Evolutionary conservation across 2,888 invertebrate genomes (phyloP).

Genomic region (Drosophila gaucha): DNA sequence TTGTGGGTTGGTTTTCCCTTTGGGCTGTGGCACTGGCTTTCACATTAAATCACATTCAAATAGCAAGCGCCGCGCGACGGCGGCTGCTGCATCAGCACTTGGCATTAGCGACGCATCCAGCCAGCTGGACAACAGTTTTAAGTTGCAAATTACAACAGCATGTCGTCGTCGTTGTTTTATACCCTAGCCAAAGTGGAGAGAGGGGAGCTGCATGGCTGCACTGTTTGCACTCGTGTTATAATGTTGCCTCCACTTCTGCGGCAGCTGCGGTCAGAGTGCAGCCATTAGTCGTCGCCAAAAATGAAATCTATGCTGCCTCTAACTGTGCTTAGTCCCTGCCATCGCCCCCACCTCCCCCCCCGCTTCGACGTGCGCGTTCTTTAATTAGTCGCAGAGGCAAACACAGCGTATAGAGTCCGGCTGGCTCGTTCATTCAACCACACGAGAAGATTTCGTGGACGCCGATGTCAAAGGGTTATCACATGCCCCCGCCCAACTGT

Average conservation of each 20-base stretch:
- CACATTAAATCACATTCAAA: conserved; percentile 70
- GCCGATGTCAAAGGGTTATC: conserved; percentile 68
- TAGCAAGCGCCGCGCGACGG: conserved; percentile 36
- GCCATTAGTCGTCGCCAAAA: conserved; percentile 77
- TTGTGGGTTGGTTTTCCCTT: not conserved
- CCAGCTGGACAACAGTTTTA: conserved; percentile 60
- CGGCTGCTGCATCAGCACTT: conserved; percentile 63
- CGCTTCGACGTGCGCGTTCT: conserved; percentile 66
- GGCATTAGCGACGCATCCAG: conserved; percentile 46
- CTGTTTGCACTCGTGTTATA: conserved; percentile 33
- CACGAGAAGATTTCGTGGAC: conserved; percentile 12
- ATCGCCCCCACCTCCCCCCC: not conserved
- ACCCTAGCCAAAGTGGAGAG: not conserved
- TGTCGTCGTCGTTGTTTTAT: conserved; percentile 38
- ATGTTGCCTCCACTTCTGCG: conserved; percentile 51
- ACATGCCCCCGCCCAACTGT: conserved; percentile 40
- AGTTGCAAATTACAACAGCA: conserved; percentile 70
- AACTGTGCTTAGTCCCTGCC: not conserved
- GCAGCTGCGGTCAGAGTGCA: conserved; percentile 72
- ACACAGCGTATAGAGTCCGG: conserved; percentile 16
- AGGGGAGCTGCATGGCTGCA: not conserved
- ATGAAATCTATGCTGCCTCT: conserved; percentile 66
- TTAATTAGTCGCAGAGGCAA: conserved; percentile 64
- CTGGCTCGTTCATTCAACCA: conserved; percentile 15
- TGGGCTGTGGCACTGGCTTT: conserved; percentile 25